phyloP scores from a whole-genome alignment of 1,140 invertebrate genomes.

The Ruditapes philippinarum region DNA sequence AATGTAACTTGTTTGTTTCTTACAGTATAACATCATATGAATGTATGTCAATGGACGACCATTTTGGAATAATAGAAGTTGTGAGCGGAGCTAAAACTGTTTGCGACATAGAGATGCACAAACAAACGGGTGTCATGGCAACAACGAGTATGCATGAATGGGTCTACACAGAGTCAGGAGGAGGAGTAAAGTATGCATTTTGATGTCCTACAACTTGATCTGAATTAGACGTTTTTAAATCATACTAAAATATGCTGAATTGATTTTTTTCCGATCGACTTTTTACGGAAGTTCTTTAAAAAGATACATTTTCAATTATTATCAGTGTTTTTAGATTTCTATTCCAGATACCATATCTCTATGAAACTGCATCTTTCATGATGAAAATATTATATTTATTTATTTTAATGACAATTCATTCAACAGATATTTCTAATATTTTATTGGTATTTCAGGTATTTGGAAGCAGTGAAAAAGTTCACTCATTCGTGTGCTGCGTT shows the following conservation, averaged over 20 bases:
- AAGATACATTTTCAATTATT: no score
- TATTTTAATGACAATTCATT: no score
- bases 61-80: slow-evolving; percentile 60
- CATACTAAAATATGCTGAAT: no score
- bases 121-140: background rate
- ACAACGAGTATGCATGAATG: slow-evolving; percentile 39
- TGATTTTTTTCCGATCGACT: no score
- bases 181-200: slow-evolving; percentile 6
- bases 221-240: no score
- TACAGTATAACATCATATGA: slow-evolving; percentile 50
- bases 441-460: slow-evolving; percentile 37
- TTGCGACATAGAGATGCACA: slow-evolving; percentile 43
- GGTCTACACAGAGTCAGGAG: slow-evolving; percentile 16
- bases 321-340: no score
- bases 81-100: slow-evolving; percentile 32
- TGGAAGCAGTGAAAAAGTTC: slow-evolving; percentile 18
- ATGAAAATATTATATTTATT: no score
- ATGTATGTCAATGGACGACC: slow-evolving; percentile 50
- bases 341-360: no score
- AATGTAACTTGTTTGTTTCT: background rate
- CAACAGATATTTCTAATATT: no score
- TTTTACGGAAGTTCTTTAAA: no score
- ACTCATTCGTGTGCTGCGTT: slow-evolving; percentile 52
- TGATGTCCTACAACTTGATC: no score
- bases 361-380: no score